phyloP scores from a whole-genome alignment of 2,797 vertebrate genomes.

The Myotis vivesi region DNA sequence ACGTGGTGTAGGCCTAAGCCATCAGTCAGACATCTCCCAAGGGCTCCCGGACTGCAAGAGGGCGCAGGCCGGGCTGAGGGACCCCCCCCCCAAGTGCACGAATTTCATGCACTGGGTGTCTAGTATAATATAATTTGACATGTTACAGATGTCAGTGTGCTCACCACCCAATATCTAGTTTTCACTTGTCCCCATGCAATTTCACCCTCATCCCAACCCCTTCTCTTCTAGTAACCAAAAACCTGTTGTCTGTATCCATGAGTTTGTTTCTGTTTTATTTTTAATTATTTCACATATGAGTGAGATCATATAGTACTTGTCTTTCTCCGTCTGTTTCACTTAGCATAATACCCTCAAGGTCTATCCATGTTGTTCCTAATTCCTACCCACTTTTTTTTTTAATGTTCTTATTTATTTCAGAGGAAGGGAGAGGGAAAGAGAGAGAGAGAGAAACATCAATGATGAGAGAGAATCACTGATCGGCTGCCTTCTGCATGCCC shows the following conservation, averaged over 20 bases:
- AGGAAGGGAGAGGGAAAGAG: not conserved
- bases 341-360: not conserved
- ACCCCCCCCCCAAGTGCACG: too few species aligned
- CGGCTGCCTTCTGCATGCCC: not conserved
- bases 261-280: not conserved
- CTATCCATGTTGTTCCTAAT: not conserved
- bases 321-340: not conserved
- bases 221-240: not conserved
- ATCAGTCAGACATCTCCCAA: too few species aligned
- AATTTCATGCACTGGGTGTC: not conserved
- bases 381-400: not conserved
- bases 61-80: too few species aligned
- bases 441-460: not conserved
- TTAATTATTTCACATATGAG: not conserved
- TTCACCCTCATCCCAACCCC: not conserved
- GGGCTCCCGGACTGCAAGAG: too few species aligned
- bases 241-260: not conserved
- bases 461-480: not conserved
- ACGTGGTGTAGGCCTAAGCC: too few species aligned
- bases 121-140: not conserved
- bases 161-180: not conserved
- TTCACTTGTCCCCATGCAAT: not conserved
- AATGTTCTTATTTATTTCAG: not conserved
- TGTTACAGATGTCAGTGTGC: not conserved
- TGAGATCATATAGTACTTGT: not conserved